Conservation (phyloP, 2,888 invertebrate genomes). For the Strigamia maritima region DNA sequence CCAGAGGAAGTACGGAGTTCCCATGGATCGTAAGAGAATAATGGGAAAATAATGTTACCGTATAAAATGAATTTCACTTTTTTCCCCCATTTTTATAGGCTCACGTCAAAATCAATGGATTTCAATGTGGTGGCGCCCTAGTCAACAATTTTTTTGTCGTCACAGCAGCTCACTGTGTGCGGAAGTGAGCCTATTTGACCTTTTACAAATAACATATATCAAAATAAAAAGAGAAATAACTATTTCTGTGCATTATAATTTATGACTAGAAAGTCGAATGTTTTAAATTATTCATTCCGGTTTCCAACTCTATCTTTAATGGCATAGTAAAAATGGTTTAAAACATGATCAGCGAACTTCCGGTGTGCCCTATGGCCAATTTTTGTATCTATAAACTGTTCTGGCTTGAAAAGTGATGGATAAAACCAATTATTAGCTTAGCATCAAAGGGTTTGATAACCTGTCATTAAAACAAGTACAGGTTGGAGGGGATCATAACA, state of each 20-base stretch:
- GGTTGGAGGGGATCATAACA: not conserved
- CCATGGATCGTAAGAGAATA: conserved; percentile 42
- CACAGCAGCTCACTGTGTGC: conserved; percentile 48
- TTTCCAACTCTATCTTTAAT: not conserved
- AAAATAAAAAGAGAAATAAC: conserved; percentile 22
- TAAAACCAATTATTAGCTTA: not conserved
- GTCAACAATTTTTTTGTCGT: conserved; percentile 46
- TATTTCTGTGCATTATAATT: not conserved
- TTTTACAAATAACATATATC: conserved; percentile 28
- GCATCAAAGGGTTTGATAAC: not conserved
- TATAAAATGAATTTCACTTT: not conserved
- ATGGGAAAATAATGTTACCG: conserved; percentile 2
- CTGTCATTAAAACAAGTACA: not conserved
- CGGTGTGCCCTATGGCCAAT: conserved; percentile 4
- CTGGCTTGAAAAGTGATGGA: not conserved
- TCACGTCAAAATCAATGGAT: conserved; percentile 47
- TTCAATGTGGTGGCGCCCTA: conserved; percentile 48
- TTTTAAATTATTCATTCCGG: not conserved
- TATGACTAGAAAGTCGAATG: not conserved
- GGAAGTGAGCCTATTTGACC: conserved; percentile 45
- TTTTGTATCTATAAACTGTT: not conserved
- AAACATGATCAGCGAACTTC: not conserved
- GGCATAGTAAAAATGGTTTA: not conserved
- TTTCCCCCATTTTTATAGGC: conserved; percentile 43
- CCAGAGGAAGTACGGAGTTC: conserved; percentile 41